Evolutionary conservation across 2,113 vertebrate genomes (phyloP), one percentile per base, ranked within the genome.

Genomic region (Eclectus roratus): DNA sequence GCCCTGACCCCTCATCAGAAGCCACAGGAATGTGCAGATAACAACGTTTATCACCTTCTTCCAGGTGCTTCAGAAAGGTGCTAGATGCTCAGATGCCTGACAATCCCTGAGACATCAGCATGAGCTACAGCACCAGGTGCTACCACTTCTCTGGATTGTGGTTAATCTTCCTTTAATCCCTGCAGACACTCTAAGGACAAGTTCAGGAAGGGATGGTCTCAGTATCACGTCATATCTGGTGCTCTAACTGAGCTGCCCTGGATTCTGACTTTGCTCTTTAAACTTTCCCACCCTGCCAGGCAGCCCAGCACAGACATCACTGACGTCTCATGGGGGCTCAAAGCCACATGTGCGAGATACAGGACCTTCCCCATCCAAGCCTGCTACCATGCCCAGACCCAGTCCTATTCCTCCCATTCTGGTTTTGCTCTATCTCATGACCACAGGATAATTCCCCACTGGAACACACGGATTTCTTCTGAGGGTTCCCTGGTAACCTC

Each of bases 181-280:
- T 50, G 46, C 46, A 80, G 63, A 64, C 43, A 52, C 39, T 43
- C 69, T 13, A 25, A 52, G 1, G 16, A 49, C 46, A 50, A 74
- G 50, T 2, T 74, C 77, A 49, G 39, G 31, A 53, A 3, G 21
- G 19, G 53, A 41, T 84, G 43, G 28, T 35, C 61, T 71, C 70
- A 58, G 56, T 41, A 87, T 6, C 0, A 0, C 68, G 47, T 37
- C 11, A 3, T 3, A 46, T 12, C 15, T 7, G 2, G 8, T 37
- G 33, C 31, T 85, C 25, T 80, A 63, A 12, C 25, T 2, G 11
- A 82, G 11, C 7, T 49, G 37, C 46, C 58, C 85, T 56, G 41
- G 64, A 52, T 46, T 87, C 60, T 66, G 25, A 37, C 15, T 27
- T 58, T 29, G 17, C 23, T 47, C 18, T 46, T 74, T 47, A 13